These are phyloP conservation scores for Toxostoma redivivum DNA, from an alignment of 2,113 vertebrate species.

Conservation along the genomic window DNA sequence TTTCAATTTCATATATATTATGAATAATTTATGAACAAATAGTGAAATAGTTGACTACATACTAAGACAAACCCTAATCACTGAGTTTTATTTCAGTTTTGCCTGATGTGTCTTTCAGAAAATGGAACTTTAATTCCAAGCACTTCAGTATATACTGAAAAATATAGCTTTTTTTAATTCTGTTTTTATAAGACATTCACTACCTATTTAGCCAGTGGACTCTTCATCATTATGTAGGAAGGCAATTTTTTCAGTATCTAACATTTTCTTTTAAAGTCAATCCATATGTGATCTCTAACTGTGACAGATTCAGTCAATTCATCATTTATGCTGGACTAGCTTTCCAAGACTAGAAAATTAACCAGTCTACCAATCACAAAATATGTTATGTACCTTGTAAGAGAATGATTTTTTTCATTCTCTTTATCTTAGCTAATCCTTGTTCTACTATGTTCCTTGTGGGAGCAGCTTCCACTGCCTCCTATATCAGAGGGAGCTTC, in stretches of 20 bases:
- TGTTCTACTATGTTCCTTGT: not conserved
- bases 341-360: not conserved
- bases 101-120: not conserved
- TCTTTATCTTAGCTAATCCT: not conserved
- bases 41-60: not conserved
- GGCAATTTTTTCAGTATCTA: not conserved
- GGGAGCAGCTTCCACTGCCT: not conserved
- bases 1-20: not conserved
- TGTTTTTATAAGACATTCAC: not conserved
- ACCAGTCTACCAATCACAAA: not conserved
- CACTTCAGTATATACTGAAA: not conserved
- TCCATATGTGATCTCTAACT: not conserved
- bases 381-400: not conserved
- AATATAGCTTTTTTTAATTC: not conserved
- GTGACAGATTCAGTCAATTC: not conserved
- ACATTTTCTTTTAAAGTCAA: not conserved
- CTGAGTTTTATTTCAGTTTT: not conserved
- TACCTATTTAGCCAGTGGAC: not conserved
- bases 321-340: not conserved
- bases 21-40: constrained; percentile 4
- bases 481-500: not conserved
- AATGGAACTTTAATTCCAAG: not conserved
- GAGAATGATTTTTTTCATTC: not conserved
- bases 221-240: not conserved
- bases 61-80: not conserved